Evolutionary conservation across 2,888 invertebrate genomes (phyloP).

Genomic region (Drosophila longiperda): DNA sequence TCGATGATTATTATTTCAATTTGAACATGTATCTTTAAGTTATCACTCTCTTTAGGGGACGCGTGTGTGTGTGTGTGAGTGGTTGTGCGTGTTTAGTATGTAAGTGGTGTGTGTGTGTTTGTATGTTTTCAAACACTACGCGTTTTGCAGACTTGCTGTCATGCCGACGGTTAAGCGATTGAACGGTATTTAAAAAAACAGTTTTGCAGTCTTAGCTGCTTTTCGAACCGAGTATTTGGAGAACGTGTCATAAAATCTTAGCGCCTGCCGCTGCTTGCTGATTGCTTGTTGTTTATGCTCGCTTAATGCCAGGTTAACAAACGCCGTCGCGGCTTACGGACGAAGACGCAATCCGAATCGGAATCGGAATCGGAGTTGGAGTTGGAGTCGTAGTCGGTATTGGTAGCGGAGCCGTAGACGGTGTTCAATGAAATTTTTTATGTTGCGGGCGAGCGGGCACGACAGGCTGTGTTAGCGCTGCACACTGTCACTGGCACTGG

Average conservation of each 20-base stretch:
- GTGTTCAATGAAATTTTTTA: neutral
- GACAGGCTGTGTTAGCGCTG: slow-evolving; percentile 60
- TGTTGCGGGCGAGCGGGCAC: slow-evolving; percentile 57
- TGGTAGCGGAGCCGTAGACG: slow-evolving; percentile 11
- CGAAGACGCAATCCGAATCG: slow-evolving; percentile 20
- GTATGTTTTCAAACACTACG: slow-evolving; percentile 21
- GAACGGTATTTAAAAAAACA: slow-evolving; percentile 18
- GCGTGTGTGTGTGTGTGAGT: neutral
- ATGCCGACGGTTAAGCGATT: slow-evolving; percentile 63
- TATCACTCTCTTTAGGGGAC: slow-evolving; percentile 8
- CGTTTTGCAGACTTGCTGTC: slow-evolving; percentile 31
- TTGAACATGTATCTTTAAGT: slow-evolving; percentile 18
- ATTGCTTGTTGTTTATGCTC: slow-evolving; percentile 33
- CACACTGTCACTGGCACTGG: slow-evolving; percentile 32
- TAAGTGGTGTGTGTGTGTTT: neutral
- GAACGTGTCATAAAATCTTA: slow-evolving; percentile 25
- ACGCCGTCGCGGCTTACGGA: slow-evolving; percentile 28
- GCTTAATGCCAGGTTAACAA: slow-evolving; percentile 36
- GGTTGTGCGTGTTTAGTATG: slow-evolving; percentile 3
- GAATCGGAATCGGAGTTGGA: slow-evolving; percentile 9
- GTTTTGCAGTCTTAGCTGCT: slow-evolving; percentile 34
- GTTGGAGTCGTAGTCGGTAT: slow-evolving; percentile 11
- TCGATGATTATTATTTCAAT: slow-evolving; percentile 15
- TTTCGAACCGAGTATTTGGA: slow-evolving; percentile 20
- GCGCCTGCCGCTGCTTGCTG: slow-evolving; percentile 40